These are phyloP conservation scores for Sebastes paucispinis DNA, from an alignment of 2,797 vertebrate genomes.

Conservation along the genomic window DNA sequence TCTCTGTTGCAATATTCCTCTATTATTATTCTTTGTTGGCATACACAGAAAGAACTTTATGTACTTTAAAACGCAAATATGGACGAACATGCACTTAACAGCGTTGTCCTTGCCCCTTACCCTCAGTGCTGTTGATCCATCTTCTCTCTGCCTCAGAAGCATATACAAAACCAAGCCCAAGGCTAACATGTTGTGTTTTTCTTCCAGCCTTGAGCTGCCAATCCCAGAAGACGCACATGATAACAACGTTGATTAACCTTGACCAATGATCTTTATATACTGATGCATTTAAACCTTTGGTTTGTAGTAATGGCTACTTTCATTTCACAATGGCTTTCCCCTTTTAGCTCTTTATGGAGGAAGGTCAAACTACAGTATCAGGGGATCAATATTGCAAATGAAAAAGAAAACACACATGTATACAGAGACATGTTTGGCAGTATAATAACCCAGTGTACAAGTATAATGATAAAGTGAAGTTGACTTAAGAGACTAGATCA, in stretches of 20 bases:
- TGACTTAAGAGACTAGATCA: background rate
- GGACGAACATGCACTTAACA: conserved; percentile 6
- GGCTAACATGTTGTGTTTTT: conserved; percentile 11
- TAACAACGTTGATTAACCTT: conserved; percentile 41
- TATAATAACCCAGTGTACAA: background rate
- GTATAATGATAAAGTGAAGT: background rate
- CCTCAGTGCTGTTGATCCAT: conserved; percentile 31
- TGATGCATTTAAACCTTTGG: conserved; percentile 15
- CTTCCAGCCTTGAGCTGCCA: conserved; percentile 30
- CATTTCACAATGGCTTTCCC: background rate
- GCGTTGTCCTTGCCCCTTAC: conserved; percentile 51
- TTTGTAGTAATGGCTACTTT: conserved; percentile 5
- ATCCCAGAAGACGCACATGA: conserved; percentile 15
- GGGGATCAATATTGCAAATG: background rate
- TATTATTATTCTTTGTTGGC: conserved; percentile 50
- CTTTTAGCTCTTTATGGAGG: conserved; percentile 28
- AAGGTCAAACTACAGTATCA: background rate
- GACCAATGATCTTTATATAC: conserved; percentile 18
- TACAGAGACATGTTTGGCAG: background rate
- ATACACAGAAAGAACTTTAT: conserved; percentile 48
- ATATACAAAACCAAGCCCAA: background rate
- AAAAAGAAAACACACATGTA: background rate
- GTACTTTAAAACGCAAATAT: conserved; percentile 40
- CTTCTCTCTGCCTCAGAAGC: background rate
- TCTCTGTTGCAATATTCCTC: background rate